These are phyloP conservation scores for Anthophora plumipes DNA, from an alignment of 2,888 invertebrate species.

Conservation along the genomic window DNA sequence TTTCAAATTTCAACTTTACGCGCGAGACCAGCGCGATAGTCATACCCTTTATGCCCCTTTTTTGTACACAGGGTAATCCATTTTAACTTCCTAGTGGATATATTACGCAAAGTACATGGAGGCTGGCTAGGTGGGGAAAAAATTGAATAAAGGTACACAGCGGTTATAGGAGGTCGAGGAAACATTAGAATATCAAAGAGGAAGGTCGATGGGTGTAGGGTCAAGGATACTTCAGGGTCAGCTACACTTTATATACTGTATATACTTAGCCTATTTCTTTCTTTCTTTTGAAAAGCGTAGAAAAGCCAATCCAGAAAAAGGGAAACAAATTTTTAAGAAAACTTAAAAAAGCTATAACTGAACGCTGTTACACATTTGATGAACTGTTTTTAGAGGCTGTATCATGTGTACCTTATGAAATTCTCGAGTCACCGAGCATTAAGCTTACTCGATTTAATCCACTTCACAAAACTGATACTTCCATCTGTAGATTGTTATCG, in stretches of 20 bases:
- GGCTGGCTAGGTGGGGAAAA: no score
- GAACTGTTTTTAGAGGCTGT: no score
- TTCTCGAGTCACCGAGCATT: neutral
- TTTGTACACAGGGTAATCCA: neutral
- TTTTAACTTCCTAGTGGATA: neutral
- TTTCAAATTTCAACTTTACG: neutral
- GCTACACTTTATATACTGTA: neutral
- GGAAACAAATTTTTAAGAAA: neutral
- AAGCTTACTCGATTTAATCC: neutral
- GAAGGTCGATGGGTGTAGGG: neutral
- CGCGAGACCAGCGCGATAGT: no score
- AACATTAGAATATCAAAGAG: constrained; percentile 6
- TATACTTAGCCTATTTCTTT: neutral
- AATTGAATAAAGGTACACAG: neutral
- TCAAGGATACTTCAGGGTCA: neutral
- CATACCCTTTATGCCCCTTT: neutral
- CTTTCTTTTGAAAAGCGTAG: no score
- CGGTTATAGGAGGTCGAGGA: neutral
- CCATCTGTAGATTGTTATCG: constrained; percentile 23
- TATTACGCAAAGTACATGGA: neutral
- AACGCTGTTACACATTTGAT: neutral
- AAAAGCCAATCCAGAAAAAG: no score
- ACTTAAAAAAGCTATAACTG: neutral
- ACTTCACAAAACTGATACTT: neutral
- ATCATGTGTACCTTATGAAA: neutral